Evolutionary conservation across 2,113 vertebrate species (phyloP).

Genomic region (Cryptotis parvus): DNA sequence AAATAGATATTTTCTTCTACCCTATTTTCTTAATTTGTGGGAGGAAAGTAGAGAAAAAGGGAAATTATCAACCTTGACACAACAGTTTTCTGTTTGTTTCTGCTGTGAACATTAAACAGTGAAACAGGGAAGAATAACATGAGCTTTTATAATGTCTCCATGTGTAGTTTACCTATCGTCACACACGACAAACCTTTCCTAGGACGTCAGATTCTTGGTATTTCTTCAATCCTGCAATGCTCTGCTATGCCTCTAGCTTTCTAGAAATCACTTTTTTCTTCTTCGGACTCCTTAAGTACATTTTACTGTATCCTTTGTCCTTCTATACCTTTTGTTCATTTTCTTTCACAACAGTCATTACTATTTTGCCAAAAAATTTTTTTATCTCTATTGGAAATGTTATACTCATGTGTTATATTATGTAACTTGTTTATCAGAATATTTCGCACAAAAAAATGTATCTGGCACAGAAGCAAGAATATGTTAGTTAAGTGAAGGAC

Average conservation of each 20-base stretch:
- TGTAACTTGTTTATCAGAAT: conserved; percentile 13
- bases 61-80: neutral
- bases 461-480: conserved; percentile 40
- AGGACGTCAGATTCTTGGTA: neutral
- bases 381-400: neutral
- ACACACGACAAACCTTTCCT: neutral
- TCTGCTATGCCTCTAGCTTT: neutral
- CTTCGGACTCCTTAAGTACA: neutral
- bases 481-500: conserved; percentile 18
- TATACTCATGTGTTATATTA: conserved; percentile 34
- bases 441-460: neutral
- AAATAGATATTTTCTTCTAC: neutral
- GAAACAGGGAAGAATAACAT: neutral
- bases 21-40: neutral
- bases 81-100: neutral
- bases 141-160: neutral
- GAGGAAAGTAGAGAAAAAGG: neutral
- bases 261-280: neutral
- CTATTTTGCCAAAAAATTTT: neutral
- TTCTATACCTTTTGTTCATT: neutral
- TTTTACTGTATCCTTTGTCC: neutral
- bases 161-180: neutral
- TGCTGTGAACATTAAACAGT: neutral
- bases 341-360: neutral
- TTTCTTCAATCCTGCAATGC: neutral